phyloP scores from a whole-genome alignment of 1,140 invertebrate species.

The Drosophila jambulina region DNA sequence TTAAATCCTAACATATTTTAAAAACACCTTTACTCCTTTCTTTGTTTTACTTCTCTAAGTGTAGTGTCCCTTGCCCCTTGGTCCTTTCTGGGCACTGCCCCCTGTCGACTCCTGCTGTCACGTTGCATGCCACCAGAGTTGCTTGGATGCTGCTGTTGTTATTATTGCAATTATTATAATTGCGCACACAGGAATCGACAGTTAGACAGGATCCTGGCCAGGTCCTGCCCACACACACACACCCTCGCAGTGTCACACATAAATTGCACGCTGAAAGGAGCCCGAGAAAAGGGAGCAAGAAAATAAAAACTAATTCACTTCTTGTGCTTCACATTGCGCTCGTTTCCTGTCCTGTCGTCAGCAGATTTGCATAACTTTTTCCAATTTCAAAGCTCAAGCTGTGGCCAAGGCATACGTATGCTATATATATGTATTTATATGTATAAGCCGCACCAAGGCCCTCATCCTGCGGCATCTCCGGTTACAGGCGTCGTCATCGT shows the following conservation, averaged over 20 bases:
- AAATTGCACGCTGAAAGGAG: slow-evolving; percentile 15
- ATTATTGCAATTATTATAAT: slow-evolving; percentile 82
- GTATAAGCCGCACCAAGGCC: slow-evolving; percentile 21
- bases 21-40: too few relatives aligned
- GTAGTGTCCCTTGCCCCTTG: not conserved
- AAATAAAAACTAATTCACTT: slow-evolving; percentile 79
- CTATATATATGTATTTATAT: slow-evolving; percentile 16
- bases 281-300: slow-evolving; percentile 14
- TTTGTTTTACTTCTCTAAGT: not conserved
- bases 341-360: slow-evolving; percentile 72
- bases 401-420: slow-evolving; percentile 70
- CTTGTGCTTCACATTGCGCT: slow-evolving; percentile 61
- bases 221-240: slow-evolving; percentile 27
- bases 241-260: slow-evolving; percentile 8
- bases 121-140: slow-evolving; percentile 64
- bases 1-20: too few relatives aligned
- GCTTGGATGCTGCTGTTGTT: slow-evolving; percentile 53
- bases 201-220: slow-evolving; percentile 52
- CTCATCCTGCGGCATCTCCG: slow-evolving; percentile 41
- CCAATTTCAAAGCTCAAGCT: slow-evolving; percentile 81
- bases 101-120: slow-evolving; percentile 45
- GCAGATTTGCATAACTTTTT: slow-evolving; percentile 81
- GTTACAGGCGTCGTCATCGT: slow-evolving; percentile 59
- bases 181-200: slow-evolving; percentile 77
- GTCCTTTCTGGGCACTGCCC: slow-evolving; percentile 9